Evolutionary conservation across 2,113 vertebrate genomes (phyloP).

Genomic region (Lophotis ruficrista): DNA sequence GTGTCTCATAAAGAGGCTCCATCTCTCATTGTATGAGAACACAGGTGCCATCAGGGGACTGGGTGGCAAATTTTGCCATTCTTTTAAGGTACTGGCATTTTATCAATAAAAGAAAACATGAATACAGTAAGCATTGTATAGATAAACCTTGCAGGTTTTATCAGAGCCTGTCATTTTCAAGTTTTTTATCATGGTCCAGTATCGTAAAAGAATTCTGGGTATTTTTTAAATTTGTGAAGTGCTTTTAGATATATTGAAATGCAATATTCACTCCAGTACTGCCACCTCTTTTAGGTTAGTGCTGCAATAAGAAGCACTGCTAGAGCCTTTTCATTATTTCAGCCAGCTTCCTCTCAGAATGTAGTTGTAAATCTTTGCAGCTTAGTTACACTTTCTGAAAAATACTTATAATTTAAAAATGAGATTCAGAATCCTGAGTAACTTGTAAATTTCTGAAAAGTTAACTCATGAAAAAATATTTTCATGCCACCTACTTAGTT

Average conservation of each 20-base stretch:
- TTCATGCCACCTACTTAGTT: not conserved
- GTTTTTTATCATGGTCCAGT: not conserved
- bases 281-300: not conserved
- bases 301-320: not conserved
- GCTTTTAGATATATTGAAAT: not conserved
- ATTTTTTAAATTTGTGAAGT: not conserved
- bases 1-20: not conserved
- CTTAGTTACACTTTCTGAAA: not conserved
- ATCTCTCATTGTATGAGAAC: not conserved
- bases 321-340: not conserved
- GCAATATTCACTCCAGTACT: rapidly evolving
- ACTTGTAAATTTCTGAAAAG: not conserved
- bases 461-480: not conserved
- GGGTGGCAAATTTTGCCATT: not conserved
- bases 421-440: not conserved
- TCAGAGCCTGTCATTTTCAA: not conserved
- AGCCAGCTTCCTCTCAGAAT: not conserved
- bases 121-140: not conserved
- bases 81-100: not conserved
- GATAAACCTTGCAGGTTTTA: not conserved
- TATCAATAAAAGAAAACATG: not conserved
- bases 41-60: not conserved
- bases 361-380: not conserved
- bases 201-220: not conserved
- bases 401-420: conserved; percentile 17